Evolutionary conservation across 2,888 invertebrate species (phyloP).

Genomic region (Troides aeacus): DNA sequence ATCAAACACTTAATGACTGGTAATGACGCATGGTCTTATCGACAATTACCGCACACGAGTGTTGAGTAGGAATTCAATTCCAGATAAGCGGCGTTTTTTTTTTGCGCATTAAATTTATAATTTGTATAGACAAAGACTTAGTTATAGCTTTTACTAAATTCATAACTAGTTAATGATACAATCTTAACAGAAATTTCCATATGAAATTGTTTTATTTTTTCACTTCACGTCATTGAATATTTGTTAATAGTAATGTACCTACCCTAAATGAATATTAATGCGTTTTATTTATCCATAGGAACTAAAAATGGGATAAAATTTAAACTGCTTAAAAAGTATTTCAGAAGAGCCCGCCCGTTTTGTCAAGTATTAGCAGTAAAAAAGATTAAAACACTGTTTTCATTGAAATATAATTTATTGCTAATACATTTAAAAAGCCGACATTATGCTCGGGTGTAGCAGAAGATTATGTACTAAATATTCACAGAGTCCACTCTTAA

Average conservation of each 20-base stretch:
- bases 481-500: constrained; percentile 35
- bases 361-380: background rate
- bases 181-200: too few relatives aligned
- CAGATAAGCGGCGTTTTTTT: constrained; percentile 20
- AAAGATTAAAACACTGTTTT: constrained; percentile 28
- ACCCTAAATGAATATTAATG: too few relatives aligned
- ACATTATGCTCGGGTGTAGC: constrained; percentile 67
- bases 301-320: too few relatives aligned
- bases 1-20: constrained; percentile 19
- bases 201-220: too few relatives aligned
- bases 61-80: constrained; percentile 29
- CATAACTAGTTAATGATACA: too few relatives aligned
- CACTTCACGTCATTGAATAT: too few relatives aligned
- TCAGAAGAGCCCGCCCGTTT: background rate
- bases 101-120: background rate
- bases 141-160: too few relatives aligned
- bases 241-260: too few relatives aligned
- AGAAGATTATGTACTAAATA: constrained; percentile 44
- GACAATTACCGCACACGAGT: constrained; percentile 19
- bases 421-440: constrained; percentile 48
- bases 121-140: background rate
- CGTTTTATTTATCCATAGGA: too few relatives aligned
- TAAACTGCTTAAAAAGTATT: too few relatives aligned
- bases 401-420: constrained; percentile 66
- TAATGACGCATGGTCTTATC: constrained; percentile 29